Conservation (phyloP, 2,797 vertebrate genomes). For the Myripristis jacobus region DNA sequence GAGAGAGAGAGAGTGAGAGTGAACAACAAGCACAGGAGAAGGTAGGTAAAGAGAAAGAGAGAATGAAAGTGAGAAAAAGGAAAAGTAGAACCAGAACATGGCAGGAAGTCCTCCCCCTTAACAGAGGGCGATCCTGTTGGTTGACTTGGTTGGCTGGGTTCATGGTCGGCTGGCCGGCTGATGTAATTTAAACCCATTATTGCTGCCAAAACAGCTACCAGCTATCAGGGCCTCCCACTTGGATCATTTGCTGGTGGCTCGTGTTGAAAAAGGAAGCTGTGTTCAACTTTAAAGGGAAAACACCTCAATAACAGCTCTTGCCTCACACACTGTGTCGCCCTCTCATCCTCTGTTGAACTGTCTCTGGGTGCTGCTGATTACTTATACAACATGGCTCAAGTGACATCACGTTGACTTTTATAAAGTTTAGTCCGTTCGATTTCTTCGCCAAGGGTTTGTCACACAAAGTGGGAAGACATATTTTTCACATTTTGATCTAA, state of each 20-base stretch:
- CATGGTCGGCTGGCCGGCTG: neutral
- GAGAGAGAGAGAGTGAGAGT: neutral
- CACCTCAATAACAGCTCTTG: neutral
- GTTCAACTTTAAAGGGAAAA: neutral
- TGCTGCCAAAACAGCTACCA: constrained; percentile 29
- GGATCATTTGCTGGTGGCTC: neutral
- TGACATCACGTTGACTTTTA: no score
- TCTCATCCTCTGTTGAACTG: neutral
- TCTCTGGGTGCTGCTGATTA: neutral
- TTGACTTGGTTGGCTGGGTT: no score
- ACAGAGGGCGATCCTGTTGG: constrained; percentile 10
- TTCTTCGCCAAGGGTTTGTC: no score
- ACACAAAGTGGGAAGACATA: no score
- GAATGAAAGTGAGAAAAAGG: neutral
- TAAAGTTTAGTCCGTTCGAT: no score
- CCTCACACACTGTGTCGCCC: neutral
- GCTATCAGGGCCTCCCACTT: neutral
- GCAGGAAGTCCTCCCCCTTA: neutral
- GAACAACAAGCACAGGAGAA: no score
- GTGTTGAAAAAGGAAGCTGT: constrained; percentile 7
- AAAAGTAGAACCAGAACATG: constrained; percentile 1
- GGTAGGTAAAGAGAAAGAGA: neutral
- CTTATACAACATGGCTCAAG: neutral
- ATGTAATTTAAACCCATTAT: constrained; percentile 14
- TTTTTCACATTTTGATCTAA: no score